Evolutionary conservation across 2,797 vertebrate genomes (phyloP), one percentile per base, ranked within the genome.

Genomic region (Gymnocypris eckloni): DNA sequence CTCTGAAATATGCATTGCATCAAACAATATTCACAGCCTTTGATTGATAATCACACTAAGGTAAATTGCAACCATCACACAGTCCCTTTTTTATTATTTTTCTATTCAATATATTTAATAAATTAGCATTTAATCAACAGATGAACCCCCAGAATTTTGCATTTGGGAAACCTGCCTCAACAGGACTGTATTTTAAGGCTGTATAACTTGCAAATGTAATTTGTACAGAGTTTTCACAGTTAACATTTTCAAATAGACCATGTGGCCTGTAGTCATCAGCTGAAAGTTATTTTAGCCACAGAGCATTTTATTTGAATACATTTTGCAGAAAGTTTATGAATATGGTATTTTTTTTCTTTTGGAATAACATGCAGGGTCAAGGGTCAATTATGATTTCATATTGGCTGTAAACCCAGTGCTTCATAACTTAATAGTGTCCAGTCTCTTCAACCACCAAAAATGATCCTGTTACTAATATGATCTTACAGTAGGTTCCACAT

Each of bases 401-500:
- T 56, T 72, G 52, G 8, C 7, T 69, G 20, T 33, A 45, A 64
- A 82, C 41, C 16, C 20, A 39, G 50, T 8, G 20, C 33, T 77
- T 28, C 8, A 28, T 28, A 25, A 25, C 41, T 2, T 39, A 7
- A 45, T 9, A 48, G 18, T 4, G 18, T 37, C 54, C 67, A 71
- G 22, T 77, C 50, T 77, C 50, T 52, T 69, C 67, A 18, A 25
- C 43, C 64, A 64, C 45, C n/a, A 15, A 64, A 64, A 41, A 25
- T 64, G 18, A 77, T 28, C 16, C 22, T 41, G n/a, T 15, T 69
- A 78, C 39, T 45, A 79, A 70, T 78, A 70, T 33, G 45, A 84
- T n/a, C 18, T 77, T 67, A 48, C 20, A 78, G n/a, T 79, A 12
- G 28, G 5, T 48, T 75, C 71, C 82, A 76, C 43, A 25, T 76